Evolutionary conservation across 2,113 vertebrate genomes (phyloP).

Genomic region (Synodontis membranacea): DNA sequence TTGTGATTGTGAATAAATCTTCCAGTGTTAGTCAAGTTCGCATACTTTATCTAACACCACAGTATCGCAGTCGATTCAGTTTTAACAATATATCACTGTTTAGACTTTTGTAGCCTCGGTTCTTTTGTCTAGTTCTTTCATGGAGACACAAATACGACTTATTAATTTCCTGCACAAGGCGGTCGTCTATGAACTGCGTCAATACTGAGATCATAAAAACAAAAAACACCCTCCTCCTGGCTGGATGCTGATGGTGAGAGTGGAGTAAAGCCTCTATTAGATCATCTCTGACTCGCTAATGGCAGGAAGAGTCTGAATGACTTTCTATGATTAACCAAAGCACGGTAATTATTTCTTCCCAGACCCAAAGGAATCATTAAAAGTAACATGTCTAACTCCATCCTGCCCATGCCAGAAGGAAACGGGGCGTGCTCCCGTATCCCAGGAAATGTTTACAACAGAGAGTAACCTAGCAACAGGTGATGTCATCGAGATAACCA

Average conservation of each 20-base stretch:
- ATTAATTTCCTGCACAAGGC: background rate
- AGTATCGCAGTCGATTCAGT: background rate
- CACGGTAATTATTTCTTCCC: slow-evolving; percentile 43
- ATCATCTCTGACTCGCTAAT: slow-evolving; percentile 20
- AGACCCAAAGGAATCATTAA: slow-evolving; percentile 31
- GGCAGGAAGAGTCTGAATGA: background rate
- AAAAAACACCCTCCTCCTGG: background rate
- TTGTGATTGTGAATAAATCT: background rate
- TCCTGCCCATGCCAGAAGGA: slow-evolving; percentile 23
- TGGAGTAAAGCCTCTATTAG: slow-evolving; percentile 13
- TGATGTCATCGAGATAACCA: slow-evolving; percentile 53
- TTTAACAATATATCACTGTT: background rate
- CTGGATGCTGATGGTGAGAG: background rate
- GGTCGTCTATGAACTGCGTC: background rate
- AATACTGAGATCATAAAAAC: slow-evolving; percentile 1
- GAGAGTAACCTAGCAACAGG: slow-evolving; percentile 49
- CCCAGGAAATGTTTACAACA: slow-evolving; percentile 54
- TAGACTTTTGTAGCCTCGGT: background rate
- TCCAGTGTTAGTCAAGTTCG: background rate
- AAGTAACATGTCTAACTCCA: slow-evolving; percentile 18
- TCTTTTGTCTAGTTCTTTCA: background rate
- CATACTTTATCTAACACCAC: background rate
- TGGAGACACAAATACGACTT: background rate
- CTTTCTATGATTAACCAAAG: slow-evolving; percentile 36
- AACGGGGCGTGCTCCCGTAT: slow-evolving; percentile 52